phyloP scores from a whole-genome alignment of 2,113 vertebrate genomes.

The chimpanzee (Pan troglodytes) region NHGRI_mPanTro3-v2.1_pri NC_072398.2:115293001-115293500 shows the following conservation, averaged over 20 bases:
- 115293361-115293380: too few species aligned
- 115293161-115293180: background rate
- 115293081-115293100: background rate
- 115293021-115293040: background rate
- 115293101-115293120: background rate
- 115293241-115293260: background rate
- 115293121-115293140: background rate
- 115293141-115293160: background rate
- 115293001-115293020: background rate
- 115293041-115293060: background rate
- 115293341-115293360: too few species aligned
- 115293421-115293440: too few species aligned
- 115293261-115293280: background rate
- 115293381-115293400: too few species aligned
- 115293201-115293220: background rate
- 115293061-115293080: background rate
- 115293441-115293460: too few species aligned
- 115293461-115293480: too few species aligned
- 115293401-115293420: too few species aligned
- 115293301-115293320: background rate
- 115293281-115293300: background rate
- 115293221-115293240: background rate
- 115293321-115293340: too few species aligned
- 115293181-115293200: background rate
- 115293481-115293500: too few species aligned